Evolutionary conservation across 2,113 vertebrate genomes (phyloP).

Genomic region (Numenius arquata): DNA sequence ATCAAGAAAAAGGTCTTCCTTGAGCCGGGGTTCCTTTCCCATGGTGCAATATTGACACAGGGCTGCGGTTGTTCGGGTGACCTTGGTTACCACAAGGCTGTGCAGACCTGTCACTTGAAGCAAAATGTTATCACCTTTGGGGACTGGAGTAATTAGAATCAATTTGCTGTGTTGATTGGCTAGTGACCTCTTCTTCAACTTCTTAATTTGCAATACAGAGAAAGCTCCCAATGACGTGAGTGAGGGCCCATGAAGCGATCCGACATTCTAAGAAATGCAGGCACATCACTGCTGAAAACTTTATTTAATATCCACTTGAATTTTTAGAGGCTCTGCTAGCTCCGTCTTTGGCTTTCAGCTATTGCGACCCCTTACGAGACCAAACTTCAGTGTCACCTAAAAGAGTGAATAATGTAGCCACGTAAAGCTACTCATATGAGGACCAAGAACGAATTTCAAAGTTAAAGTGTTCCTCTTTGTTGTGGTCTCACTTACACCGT

Average conservation of each 20-base stretch:
- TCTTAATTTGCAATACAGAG: not conserved
- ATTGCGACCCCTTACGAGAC: not conserved
- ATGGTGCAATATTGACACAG: not conserved
- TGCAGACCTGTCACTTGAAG: not conserved
- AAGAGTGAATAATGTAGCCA: not conserved
- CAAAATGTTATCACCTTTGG: conserved; percentile 12
- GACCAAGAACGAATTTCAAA: not conserved
- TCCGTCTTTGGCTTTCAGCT: not conserved
- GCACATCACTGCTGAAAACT: not conserved
- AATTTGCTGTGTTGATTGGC: not conserved
- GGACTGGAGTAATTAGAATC: conserved; percentile 11
- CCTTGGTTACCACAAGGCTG: not conserved
- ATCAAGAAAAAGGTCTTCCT: not conserved
- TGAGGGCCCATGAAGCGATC: not conserved
- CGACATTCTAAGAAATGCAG: not conserved
- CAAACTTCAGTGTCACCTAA: not conserved
- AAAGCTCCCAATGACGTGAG: not conserved
- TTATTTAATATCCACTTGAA: not conserved
- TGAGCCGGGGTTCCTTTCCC: not conserved
- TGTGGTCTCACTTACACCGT: not conserved
- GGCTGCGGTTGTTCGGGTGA: not conserved
- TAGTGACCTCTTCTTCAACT: not conserved
- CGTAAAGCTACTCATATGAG: not conserved
- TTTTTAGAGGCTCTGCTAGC: not conserved
- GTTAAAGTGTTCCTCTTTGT: not conserved